Conservation (phyloP, 2,113 vertebrate species). For the Chiloscyllium plagiosum region DNA sequence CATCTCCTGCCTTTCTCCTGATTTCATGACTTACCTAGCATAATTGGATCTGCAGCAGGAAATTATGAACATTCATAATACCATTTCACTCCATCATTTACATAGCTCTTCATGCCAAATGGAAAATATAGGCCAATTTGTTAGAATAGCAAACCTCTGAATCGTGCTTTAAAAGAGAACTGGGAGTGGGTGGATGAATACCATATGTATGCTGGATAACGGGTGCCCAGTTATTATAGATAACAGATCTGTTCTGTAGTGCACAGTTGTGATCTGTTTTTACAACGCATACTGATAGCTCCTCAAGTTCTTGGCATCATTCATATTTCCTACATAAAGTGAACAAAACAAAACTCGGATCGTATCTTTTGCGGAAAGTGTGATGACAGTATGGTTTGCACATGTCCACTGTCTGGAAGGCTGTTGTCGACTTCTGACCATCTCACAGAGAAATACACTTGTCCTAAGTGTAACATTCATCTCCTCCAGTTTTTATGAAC, state of each 20-base stretch:
- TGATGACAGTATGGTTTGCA: not conserved
- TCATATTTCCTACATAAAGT: not conserved
- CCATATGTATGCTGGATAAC: not conserved
- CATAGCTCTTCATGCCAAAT: not conserved
- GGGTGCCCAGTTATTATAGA: slow-evolving; percentile 28
- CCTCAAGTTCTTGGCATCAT: not conserved
- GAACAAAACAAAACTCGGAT: not conserved
- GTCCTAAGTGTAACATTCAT: not conserved
- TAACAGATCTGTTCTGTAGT: slow-evolving; percentile 14
- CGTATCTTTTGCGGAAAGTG: not conserved
- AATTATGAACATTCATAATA: not conserved
- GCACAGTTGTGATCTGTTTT: slow-evolving; percentile 6
- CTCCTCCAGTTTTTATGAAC: not conserved
- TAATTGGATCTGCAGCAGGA: not conserved
- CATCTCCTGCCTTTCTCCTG: not conserved
- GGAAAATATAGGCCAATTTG: not conserved
- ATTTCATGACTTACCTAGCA: not conserved
- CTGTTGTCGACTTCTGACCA: not conserved
- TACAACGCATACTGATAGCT: not conserved
- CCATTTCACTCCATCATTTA: not conserved
- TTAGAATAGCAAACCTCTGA: not conserved
- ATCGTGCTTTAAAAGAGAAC: not conserved
- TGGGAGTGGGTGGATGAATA: not conserved
- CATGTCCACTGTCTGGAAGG: not conserved
- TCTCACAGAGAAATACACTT: not conserved